These are phyloP conservation scores for Andrena dorsata DNA, from an alignment of 2,888 invertebrate species.

Conservation along the genomic window DNA sequence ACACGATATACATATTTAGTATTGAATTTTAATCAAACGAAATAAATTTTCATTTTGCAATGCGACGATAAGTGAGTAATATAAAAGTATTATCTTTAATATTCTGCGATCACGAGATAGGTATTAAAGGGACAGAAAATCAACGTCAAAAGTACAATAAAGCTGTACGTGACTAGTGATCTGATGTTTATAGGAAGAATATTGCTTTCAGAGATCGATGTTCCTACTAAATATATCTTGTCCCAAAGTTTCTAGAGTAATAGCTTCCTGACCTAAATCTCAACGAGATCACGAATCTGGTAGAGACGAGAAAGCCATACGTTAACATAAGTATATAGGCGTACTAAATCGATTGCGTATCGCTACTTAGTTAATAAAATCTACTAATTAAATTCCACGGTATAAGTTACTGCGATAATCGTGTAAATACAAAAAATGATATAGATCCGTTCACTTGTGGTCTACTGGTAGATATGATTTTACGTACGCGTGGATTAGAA, in stretches of 20 bases:
- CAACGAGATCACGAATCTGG: constrained; percentile 51
- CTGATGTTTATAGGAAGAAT: constrained; percentile 46
- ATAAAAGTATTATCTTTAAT: constrained; percentile 1
- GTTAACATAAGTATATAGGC: constrained; percentile 43
- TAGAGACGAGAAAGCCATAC: constrained; percentile 49
- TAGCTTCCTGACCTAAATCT: constrained; percentile 66
- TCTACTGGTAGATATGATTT: not conserved
- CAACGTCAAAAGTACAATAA: constrained; percentile 4
- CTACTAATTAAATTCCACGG: constrained; percentile 62
- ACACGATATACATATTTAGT: not conserved
- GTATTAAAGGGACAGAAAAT: not conserved
- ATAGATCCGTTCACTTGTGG: constrained; percentile 18
- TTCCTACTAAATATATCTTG: constrained; percentile 55
- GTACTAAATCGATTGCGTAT: constrained; percentile 55
- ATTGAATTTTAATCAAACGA: not conserved
- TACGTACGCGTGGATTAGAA: not conserved
- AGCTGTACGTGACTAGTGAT: constrained; percentile 15
- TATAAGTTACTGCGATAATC: constrained; percentile 34
- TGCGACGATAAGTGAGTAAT: no score
- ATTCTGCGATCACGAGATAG: not conserved
- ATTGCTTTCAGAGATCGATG: constrained; percentile 31
- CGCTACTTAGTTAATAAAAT: constrained; percentile 23
- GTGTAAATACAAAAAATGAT: constrained; percentile 20
- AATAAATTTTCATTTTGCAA: not conserved
- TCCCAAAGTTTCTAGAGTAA: constrained; percentile 57